phyloP scores from a whole-genome alignment of 1,140 invertebrate genomes.

The Branchinecta lynchi region DNA sequence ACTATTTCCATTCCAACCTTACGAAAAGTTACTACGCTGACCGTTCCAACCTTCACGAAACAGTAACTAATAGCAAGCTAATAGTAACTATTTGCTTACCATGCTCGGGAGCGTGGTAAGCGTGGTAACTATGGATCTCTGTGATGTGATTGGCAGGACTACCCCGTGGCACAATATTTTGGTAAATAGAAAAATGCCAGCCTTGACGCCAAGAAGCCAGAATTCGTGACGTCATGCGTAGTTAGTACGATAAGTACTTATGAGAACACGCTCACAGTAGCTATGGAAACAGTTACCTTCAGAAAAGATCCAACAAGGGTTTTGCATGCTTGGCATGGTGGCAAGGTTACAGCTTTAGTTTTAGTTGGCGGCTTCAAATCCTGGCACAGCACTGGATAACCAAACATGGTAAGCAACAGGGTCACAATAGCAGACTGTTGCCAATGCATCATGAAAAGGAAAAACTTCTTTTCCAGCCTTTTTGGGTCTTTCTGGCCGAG shows the following conservation, averaged over 20 bases:
- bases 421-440: no score
- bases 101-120: no score
- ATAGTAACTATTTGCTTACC: no score
- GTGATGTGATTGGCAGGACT: background rate
- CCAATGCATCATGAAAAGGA: no score
- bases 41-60: no score
- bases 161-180: background rate
- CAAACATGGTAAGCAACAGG: background rate
- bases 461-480: no score
- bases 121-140: background rate
- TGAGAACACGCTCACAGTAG: no score
- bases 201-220: background rate
- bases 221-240: conserved; percentile 13
- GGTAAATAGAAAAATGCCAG: background rate
- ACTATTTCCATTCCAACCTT: no score
- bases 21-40: no score
- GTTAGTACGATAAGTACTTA: no score
- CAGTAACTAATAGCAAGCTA: no score
- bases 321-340: conserved; percentile 64
- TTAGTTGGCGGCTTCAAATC: background rate
- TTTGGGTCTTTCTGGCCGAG: no score
- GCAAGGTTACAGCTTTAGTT: conserved; percentile 34
- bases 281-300: conserved; percentile 36
- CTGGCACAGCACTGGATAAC: background rate
- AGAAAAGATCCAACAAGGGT: conserved; percentile 62